These are phyloP conservation scores for Drosophila emarginata DNA, from an alignment of 2,888 invertebrate genomes.

Conservation along the genomic window DNA sequence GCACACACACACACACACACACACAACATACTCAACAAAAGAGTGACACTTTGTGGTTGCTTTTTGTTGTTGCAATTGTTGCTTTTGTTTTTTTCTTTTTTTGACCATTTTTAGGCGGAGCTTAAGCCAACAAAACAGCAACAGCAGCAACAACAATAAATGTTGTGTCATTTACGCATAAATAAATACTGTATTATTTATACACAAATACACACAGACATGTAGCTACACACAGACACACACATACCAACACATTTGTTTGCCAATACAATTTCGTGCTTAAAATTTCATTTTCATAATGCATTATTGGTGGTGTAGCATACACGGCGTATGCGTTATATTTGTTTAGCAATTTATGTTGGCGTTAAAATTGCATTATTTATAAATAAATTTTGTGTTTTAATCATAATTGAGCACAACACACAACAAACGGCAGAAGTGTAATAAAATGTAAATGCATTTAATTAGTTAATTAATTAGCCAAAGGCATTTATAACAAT, in stretches of 20 bases:
- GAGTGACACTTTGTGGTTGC: conserved; percentile 35
- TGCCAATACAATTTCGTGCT: conserved; percentile 30
- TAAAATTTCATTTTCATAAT: conserved; percentile 24
- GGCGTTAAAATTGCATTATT: conserved; percentile 42
- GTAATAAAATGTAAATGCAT: conserved; percentile 63
- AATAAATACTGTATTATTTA: conserved; percentile 1
- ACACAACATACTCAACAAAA: not conserved
- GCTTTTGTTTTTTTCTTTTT: conserved; percentile 7
- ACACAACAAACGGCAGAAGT: not conserved
- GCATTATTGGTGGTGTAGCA: conserved; percentile 21
- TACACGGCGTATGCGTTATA: conserved; percentile 28
- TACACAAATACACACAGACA: not conserved
- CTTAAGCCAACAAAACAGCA: conserved; percentile 8
- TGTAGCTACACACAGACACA: not conserved
- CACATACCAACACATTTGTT: not conserved
- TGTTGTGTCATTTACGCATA: conserved; percentile 2
- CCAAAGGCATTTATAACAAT: conserved; percentile 44
- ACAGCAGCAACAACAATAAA: not conserved
- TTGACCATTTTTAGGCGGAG: conserved; percentile 16
- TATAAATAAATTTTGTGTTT: conserved; percentile 46
- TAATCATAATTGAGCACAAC: conserved; percentile 47
- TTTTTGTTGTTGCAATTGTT: conserved; percentile 10
- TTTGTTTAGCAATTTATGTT: conserved; percentile 38
- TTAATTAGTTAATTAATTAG: conserved; percentile 65
- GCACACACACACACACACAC: conserved; percentile 10